These are phyloP conservation scores for Toxotes jaculatrix DNA, from an alignment of 2,113 vertebrate species.

Conservation along the genomic window DNA sequence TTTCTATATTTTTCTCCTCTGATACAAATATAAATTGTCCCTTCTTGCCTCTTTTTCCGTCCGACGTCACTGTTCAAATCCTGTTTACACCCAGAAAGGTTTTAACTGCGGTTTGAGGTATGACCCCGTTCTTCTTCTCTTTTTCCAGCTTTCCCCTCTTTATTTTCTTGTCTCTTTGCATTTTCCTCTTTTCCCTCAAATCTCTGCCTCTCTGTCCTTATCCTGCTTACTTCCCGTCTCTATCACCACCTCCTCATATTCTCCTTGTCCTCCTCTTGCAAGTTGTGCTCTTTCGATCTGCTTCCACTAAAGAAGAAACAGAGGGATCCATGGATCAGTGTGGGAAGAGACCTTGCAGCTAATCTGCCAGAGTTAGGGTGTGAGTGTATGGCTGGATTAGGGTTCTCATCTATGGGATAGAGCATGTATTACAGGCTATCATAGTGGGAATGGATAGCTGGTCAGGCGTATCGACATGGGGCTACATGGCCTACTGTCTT, in stretches of 20 bases:
- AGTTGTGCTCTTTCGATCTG: not conserved
- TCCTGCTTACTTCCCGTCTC: not conserved
- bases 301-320: constrained; percentile 15
- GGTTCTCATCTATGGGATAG: constrained; percentile 53
- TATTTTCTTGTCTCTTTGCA: constrained; percentile 28
- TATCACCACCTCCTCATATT: constrained; percentile 17
- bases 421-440: constrained; percentile 55
- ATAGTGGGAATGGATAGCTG: constrained; percentile 52
- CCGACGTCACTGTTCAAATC: constrained; percentile 19
- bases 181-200: constrained; percentile 10
- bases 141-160: not conserved
- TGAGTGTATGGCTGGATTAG: constrained; percentile 60
- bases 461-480: constrained; percentile 52
- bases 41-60: constrained; percentile 8
- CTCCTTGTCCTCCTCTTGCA: not conserved
- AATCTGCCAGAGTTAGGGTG: constrained; percentile 48
- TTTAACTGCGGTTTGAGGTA: constrained; percentile 22
- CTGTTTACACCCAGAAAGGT: constrained; percentile 42
- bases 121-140: constrained; percentile 45
- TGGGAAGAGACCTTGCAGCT: constrained; percentile 57
- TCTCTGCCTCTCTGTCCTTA: constrained; percentile 1
- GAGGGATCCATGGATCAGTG: constrained; percentile 42
- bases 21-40: constrained; percentile 40
- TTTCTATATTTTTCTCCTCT: constrained; percentile 1
- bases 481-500: constrained; percentile 43